Percentiles rank a stretch among this genome's conserved stretches.
Evolutionary conservation across 2,888 invertebrate genomes (phyloP).

Genomic region (Philonicus albiceps): DNA sequence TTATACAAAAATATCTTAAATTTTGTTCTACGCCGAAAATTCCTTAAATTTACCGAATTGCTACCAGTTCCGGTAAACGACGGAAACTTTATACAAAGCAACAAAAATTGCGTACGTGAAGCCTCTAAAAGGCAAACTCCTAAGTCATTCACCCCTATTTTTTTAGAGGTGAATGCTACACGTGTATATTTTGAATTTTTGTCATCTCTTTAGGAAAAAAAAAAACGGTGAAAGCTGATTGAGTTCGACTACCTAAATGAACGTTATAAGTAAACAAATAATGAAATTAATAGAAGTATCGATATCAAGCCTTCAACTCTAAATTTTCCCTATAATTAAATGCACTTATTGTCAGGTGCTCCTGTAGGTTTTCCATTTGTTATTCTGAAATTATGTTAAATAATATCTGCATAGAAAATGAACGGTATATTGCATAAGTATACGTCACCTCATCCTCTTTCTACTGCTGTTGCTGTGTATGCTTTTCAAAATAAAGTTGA

Average conservation of each 20-base stretch:
- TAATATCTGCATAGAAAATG: not conserved
- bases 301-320: not conserved
- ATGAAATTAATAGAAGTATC: not conserved
- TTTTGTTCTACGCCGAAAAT: not conserved
- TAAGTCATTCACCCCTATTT: not conserved
- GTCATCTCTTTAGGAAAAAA: not conserved
- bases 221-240: not conserved
- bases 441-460: not conserved
- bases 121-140: not conserved
- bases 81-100: not conserved
- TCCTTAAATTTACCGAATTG: not conserved
- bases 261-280: not conserved
- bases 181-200: not conserved
- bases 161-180: not conserved
- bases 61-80: not conserved
- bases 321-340: not conserved
- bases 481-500: not conserved
- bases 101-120: not conserved
- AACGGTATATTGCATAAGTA: not conserved
- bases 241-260: not conserved
- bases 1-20: not conserved
- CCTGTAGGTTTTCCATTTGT: not conserved
- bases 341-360: not conserved
- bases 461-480: not conserved
- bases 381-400: not conserved